Evolutionary conservation across 2,888 invertebrate species (phyloP), one percentile per base, ranked within the genome.

Genomic region (Chelonus formosanus): DNA sequence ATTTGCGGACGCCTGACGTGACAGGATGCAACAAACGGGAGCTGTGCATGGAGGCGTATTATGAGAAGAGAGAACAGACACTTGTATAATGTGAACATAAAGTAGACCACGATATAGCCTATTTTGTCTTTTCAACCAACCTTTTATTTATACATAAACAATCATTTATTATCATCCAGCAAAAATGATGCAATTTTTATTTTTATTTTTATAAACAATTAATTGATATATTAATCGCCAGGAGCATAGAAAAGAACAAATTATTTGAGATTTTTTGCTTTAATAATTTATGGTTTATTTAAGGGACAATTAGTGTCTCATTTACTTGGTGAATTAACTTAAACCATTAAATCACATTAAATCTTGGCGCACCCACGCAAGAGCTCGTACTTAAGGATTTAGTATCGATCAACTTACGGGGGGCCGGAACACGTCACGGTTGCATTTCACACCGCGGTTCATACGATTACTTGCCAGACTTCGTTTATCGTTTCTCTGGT

Each of bases 321-420:
- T 52, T 52, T 52, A 52, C 52, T 8, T 5, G 4, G 52, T 31
- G 52, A 52, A 52, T 52, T 32, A 52, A 32, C 52, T 52, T 40
- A 32, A 40, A 8, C n/a, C 43, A 57, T 57, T 45, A 45, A 57
- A 31, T 60, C 52, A 52, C 43, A 61, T 61, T 61, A 61, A 61
- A 61, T 61, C 61, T 52, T 44, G 61, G 6, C 53, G 34, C 52
- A 36, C 61, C 61, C 53, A 53, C 61, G 61, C 36, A 7, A 43
- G 52, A 60, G 50, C 40, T 32, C 31, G 61, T 52, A 40, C 53
- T 40, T 34, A 10, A 20, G 50, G 44, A 61, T 61, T 61, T 53
- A 61, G 32, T 40, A 61, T 61, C 53, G 61, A 61, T 61, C 61
- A 52, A 34, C 61, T 61, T 36, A 44, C 61, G 53, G 43, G 61